Conservation (phyloP, 1,140 invertebrate genomes). For the Anastrepha ludens region DNA sequence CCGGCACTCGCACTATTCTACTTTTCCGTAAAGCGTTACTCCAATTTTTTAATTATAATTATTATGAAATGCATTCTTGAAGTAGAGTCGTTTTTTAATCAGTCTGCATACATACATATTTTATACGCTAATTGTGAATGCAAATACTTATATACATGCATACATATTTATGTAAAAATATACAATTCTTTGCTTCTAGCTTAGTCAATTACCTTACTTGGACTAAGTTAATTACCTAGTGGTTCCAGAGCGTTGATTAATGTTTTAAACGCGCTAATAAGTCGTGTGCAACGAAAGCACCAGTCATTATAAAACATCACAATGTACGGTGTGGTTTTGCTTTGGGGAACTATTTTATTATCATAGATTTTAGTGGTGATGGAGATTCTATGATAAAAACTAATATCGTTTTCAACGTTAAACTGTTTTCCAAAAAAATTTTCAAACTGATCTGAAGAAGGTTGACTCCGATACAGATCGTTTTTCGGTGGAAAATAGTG, state of each 20-base stretch:
- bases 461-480: constrained; percentile 82
- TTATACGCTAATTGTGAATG: no score
- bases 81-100: no score
- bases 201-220: no score
- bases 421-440: constrained; percentile 84
- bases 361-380: constrained; percentile 92
- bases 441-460: constrained; percentile 82
- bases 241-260: constrained; percentile 90
- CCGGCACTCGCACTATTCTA: no score
- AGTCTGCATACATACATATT: no score
- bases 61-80: no score
- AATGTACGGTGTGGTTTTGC: constrained; percentile 85
- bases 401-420: constrained; percentile 87
- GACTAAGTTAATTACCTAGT: constrained; percentile 74
- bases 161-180: no score
- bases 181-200: no score
- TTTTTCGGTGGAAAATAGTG: constrained; percentile 78
- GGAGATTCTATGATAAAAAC: constrained; percentile 88
- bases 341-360: constrained; percentile 89
- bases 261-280: constrained; percentile 87
- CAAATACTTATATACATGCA: no score
- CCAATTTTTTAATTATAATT: no score
- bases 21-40: no score
- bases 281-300: constrained; percentile 92
- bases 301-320: constrained; percentile 94